Evolutionary conservation across 2,888 invertebrate species (phyloP), one percentile per base, ranked within the genome.

Genomic region (Slavum lentiscoides): DNA sequence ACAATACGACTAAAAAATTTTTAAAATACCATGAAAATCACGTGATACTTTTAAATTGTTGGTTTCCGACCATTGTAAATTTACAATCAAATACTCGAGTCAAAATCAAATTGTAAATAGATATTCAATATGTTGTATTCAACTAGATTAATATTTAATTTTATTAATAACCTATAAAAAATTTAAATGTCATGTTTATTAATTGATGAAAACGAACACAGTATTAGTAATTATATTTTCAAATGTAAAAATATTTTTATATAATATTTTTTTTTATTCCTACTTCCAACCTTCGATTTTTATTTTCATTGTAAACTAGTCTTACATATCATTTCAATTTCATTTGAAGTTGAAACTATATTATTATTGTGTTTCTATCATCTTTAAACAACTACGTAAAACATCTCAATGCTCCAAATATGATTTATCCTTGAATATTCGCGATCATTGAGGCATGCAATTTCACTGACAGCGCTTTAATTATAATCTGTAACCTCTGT

Each of bases 41-140:
- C 64, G 74, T 64, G 37, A 64, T 64, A 64, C 30, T 55, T 55
- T 13, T 58, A n/a, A n/a, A 39, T 55, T 21, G 30, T 74, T 21
- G 21, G 55, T 74, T 55, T n/a, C n/a, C 0, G 1, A 30, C n/a
- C 23, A n/a, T 53, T 53, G 13, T 9, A n/a, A 15, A 3, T 13
- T 23, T 11, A 61, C 13, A 55, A 55, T 19, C 17, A 17, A 4
- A n/a, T n/a, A n/a, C n/a, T n/a, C 6, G 55, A 55, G 4, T 17
- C 5, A 55, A 55, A 55, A 15, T 55, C 55, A 55, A 55, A 17
- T 55, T 55, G 55, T 55, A 19, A 55, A 55, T 55, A 4, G 2
- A 19, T 19, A 6, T 55, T 55, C 19, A 55, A 2, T 55, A 55
- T 19, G 2, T 55, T 55, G 4, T 5, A 15, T 1, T 19, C 6